phyloP scores from a whole-genome alignment of 1,140 invertebrate species.

The Frieseomelitta varia region DNA sequence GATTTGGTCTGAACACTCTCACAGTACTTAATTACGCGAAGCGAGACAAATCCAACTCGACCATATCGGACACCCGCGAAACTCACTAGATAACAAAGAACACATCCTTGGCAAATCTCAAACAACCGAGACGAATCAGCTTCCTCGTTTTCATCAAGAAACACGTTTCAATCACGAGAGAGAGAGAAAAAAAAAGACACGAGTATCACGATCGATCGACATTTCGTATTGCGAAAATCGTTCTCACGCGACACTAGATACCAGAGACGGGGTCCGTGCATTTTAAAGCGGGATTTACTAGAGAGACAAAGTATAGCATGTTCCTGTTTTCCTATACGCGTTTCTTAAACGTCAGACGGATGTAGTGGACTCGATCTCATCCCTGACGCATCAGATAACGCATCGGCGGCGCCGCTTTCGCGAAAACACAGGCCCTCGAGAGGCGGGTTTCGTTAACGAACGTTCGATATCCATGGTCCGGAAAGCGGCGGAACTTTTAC shows the following conservation, averaged over 20 bases:
- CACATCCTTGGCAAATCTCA: background rate
- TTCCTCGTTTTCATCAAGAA: background rate
- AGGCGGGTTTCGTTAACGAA: background rate
- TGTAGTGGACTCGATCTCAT: too few species aligned
- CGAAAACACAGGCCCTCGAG: background rate
- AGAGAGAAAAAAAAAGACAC: background rate
- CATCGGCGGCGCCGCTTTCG: slow-evolving; percentile 1
- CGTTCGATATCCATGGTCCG: slow-evolving; percentile 12
- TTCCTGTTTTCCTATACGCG: too few species aligned
- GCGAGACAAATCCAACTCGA: too few species aligned
- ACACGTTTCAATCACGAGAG: background rate
- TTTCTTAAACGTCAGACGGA: too few species aligned
- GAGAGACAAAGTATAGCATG: too few species aligned
- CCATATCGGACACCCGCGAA: too few species aligned
- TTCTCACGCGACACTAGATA: slow-evolving; percentile 19
- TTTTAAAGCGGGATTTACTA: too few species aligned
- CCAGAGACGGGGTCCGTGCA: too few species aligned
- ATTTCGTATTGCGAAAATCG: slow-evolving; percentile 10
- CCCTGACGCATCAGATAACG: too few species aligned
- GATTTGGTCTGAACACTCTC: too few species aligned
- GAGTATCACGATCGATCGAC: background rate
- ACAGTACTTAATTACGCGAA: too few species aligned
- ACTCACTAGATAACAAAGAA: background rate
- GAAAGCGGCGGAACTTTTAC: slow-evolving; percentile 29
- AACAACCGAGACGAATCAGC: background rate